These are phyloP conservation scores for Leptopilina syphax DNA, from an alignment of 2,888 invertebrate species.

Conservation along the genomic window DNA sequence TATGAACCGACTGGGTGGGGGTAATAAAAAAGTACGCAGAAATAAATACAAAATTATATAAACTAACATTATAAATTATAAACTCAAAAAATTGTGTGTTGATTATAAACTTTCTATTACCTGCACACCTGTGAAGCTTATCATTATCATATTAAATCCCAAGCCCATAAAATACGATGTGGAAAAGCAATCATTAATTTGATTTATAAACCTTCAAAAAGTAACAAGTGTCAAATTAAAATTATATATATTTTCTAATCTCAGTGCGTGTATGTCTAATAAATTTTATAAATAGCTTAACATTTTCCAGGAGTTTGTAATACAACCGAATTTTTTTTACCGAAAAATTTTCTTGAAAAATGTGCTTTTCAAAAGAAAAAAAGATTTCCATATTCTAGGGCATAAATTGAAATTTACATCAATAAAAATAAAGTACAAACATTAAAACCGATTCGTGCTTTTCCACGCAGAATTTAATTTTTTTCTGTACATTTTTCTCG, in stretches of 20 bases:
- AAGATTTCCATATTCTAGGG: too few species aligned
- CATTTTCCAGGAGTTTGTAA: too few species aligned
- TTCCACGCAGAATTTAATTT: conserved; percentile 16
- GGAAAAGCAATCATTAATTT: conserved; percentile 29
- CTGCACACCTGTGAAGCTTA: conserved; percentile 34
- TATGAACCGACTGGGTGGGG: too few species aligned
- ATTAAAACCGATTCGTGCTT: not conserved
- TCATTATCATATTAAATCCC: conserved; percentile 23
- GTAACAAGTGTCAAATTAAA: too few species aligned
- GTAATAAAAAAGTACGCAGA: not conserved
- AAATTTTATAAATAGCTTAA: too few species aligned
- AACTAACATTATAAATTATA: not conserved
- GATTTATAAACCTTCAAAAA: conserved; percentile 20
- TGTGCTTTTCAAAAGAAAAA: too few species aligned
- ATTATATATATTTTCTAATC: too few species aligned
- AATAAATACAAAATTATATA: not conserved
- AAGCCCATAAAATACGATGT: conserved; percentile 11
- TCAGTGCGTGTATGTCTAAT: too few species aligned
- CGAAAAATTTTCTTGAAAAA: too few species aligned
- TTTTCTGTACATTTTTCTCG: not conserved
- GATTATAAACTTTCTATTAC: not conserved
- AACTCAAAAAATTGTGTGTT: not conserved
- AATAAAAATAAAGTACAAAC: conserved; percentile 1
- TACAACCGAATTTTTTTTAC: too few species aligned
- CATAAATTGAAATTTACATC: not conserved